Evolutionary conservation across 2,888 invertebrate genomes (phyloP).

Genomic region (Volucella inflata): DNA sequence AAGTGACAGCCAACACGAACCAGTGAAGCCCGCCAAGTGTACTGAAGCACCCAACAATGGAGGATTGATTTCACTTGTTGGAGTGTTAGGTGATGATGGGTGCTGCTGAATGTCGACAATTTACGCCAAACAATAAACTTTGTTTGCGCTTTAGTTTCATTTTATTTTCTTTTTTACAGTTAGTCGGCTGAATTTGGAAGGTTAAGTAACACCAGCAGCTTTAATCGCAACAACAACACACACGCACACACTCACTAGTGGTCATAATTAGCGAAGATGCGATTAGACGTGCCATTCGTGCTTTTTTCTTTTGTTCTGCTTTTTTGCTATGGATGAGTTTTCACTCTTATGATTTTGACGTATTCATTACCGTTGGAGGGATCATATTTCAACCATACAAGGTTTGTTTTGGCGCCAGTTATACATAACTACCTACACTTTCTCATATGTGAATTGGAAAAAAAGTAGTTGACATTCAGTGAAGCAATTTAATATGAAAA

Average conservation of each 20-base stretch:
- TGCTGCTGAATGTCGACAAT: constrained; percentile 26
- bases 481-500: no score
- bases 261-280: constrained; percentile 16
- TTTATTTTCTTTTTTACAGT: constrained; percentile 4
- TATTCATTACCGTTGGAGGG: constrained; percentile 14
- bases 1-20: constrained; percentile 22
- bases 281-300: not conserved
- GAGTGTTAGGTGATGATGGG: constrained; percentile 38
- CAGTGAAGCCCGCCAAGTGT: constrained; percentile 64
- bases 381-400: constrained; percentile 9
- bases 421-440: no score
- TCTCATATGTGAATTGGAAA: no score
- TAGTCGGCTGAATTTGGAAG: constrained; percentile 22
- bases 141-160: constrained; percentile 34
- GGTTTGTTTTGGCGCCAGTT: not conserved
- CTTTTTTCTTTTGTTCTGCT: not conserved
- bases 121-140: constrained; percentile 48
- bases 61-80: constrained; percentile 74
- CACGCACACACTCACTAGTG: no score
- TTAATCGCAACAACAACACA: constrained; percentile 10
- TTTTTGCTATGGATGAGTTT: not conserved
- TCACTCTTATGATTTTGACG: constrained; percentile 4
- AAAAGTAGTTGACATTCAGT: no score
- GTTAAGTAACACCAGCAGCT: constrained; percentile 18
- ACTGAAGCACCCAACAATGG: constrained; percentile 56